phyloP scores from a whole-genome alignment of 2,113 vertebrate genomes.

The Grantiella picta region DNA sequence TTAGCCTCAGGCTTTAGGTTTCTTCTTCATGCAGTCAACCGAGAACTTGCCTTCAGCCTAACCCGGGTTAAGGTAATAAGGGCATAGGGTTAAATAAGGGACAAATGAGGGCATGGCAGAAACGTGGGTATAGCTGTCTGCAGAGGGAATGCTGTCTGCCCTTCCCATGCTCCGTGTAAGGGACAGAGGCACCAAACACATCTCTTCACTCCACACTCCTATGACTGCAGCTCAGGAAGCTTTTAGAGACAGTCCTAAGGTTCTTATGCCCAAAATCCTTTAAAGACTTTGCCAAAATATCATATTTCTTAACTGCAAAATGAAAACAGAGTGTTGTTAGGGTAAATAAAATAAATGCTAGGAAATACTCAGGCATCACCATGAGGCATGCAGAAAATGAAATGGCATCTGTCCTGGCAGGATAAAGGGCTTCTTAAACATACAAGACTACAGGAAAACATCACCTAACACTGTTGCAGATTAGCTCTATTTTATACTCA shows the following conservation, averaged over 20 bases:
- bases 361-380: not conserved
- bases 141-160: not conserved
- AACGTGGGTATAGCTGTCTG: rapidly evolving
- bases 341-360: not conserved
- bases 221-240: not conserved
- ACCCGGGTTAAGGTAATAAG: not conserved
- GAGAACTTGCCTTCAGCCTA: not conserved
- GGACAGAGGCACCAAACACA: not conserved
- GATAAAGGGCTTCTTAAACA: not conserved
- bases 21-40: not conserved
- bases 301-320: not conserved
- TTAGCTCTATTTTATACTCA: not conserved
- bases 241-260: not conserved
- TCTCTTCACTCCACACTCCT: not conserved
- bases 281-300: not conserved
- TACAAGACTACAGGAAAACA: not conserved
- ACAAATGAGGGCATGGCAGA: not conserved
- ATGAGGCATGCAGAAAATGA: not conserved
- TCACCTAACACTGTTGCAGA: not conserved
- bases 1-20: not conserved
- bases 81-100: not conserved
- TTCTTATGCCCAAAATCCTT: not conserved
- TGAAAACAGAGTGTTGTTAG: not conserved
- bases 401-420: not conserved
- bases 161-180: rapidly evolving